Evolutionary conservation across 1,140 invertebrate genomes (phyloP), one percentile per base, ranked within the genome.

Genomic region (Manduca sexta): DNA sequence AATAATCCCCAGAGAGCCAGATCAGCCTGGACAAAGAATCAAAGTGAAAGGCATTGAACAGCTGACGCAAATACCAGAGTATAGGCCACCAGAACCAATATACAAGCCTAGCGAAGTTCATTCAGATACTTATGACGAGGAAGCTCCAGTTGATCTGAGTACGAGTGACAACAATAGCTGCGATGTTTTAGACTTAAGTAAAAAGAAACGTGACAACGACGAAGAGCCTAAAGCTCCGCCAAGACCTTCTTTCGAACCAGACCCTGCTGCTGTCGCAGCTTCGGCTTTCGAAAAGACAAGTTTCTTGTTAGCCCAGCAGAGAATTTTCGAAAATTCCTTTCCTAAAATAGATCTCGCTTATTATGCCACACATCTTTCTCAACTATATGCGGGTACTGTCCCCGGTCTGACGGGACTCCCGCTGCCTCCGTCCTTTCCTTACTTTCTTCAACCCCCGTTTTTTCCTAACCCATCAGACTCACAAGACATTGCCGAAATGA

Each of bases 171-270:
- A 77, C 41, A 83, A 84, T 41, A 84, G 74, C 49, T 85, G 82
- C 45, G 92, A 94, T 78, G 94, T 94, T 2, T 78, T 97, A n/a
- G 95, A 97, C 83, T 89, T 97, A 51, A 95, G 94, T 67, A 93
- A 94, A 58, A 96, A 95, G 74, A 91, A 88, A 49, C 68, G 73
- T n/a, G 79, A 84, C 11, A 68, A 64, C 15, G 85, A 86, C 2
- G 84, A 87, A 8, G 79, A 84, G 7, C 79, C 79, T 3, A 78
- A 78, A 46, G 52, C 57, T 1, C 54, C 52, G 39, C 63, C 78
- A 5, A 69, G 77, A 30, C 69, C 80, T 11, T 69, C 84, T 0
- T 90, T 84, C 45, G 81, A 87, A 49, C 69, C 64, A 34, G 68
- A 77, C 41, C 43, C 65, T 17, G 50, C 69, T 21, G 55, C 72